Evolutionary conservation across 2,888 invertebrate species (phyloP), one percentile per base, ranked within the genome.

Genomic region (Siphlonurus alternatus): DNA sequence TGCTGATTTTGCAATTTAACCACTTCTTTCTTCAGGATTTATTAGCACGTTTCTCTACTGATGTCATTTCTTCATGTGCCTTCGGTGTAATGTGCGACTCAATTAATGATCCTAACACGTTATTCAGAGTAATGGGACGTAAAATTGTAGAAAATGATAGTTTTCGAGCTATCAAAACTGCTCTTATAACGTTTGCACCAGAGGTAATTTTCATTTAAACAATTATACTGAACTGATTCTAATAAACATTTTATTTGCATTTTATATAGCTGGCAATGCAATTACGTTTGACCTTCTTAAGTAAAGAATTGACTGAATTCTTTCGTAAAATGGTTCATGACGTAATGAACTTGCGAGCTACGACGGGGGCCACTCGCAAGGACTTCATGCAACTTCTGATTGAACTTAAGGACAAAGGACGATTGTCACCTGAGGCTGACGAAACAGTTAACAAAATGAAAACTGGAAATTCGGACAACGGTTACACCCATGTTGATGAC

Each of bases 21-120:
- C 20, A 7, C 20, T 10, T 5, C 20, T n/a, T n/a, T n/a, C 20
- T 56, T 56, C 22, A 56, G 56, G 56, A 56, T 22, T 56, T 56
- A 22, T n/a, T 22, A 65, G 69, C 20, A 7, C 65, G 66, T 60
- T 67, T 64, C 56, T 63, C 66, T 20, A 68, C 68, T 0, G 68
- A 68, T 56, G 66, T 68, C 22, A 68, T 68, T 56, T 65, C 67
- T 2, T 65, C 67, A 2, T 67, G 67, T 53, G 67, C 67, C 1
- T 68, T 67, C 61, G 68, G 68, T 5, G 67, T 68, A 19, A 64
- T 62, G 15, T 64, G 66, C 25, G 66, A 69, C 60, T 66, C 67
- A 2, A 25, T 69, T 23, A 64, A 64, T 19, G 66, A 69, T 53
- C 66, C 67, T 1, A 66, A 68, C 10, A 65, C 67, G 0, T 65